Conservation (phyloP, 2,797 vertebrate genomes). For the Clangula hyemalis region DNA sequence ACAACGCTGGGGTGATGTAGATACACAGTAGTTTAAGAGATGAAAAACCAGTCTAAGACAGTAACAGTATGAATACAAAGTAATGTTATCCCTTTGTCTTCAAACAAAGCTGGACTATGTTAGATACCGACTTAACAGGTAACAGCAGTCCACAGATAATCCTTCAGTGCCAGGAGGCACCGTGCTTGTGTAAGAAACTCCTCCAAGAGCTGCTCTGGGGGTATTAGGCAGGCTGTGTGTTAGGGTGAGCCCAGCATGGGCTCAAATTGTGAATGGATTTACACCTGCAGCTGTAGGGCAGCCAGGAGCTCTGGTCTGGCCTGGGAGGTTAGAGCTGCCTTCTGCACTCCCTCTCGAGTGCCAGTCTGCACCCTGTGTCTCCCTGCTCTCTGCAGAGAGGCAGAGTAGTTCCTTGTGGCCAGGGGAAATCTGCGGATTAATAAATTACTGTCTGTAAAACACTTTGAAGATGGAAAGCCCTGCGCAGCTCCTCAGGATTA, state of each 20-base stretch:
- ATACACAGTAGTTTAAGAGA: neutral
- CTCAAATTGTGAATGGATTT: neutral
- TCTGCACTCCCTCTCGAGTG: neutral
- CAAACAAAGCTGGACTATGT: neutral
- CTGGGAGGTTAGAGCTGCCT: neutral
- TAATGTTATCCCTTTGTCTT: neutral
- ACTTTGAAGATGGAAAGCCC: conserved; percentile 61
- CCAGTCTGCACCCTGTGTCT: neutral
- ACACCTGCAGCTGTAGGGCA: neutral
- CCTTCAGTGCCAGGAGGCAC: neutral
- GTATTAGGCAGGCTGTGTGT: neutral
- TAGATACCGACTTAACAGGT: neutral
- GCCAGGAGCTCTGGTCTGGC: neutral
- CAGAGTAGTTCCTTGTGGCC: conserved; percentile 49
- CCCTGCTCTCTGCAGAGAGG: neutral
- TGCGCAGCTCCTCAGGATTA: conserved; percentile 34
- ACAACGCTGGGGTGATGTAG: neutral
- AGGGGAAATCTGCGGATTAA: conserved; percentile 55
- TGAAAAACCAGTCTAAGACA: neutral
- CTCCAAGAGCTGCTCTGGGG: neutral
- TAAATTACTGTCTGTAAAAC: conserved; percentile 58
- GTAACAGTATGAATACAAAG: neutral
- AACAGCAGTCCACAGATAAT: neutral
- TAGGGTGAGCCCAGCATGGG: neutral
- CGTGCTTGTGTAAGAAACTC: neutral